Base-by-base conservation (phyloP, 2,888 invertebrate species). In the Aquatica leii region DNA sequence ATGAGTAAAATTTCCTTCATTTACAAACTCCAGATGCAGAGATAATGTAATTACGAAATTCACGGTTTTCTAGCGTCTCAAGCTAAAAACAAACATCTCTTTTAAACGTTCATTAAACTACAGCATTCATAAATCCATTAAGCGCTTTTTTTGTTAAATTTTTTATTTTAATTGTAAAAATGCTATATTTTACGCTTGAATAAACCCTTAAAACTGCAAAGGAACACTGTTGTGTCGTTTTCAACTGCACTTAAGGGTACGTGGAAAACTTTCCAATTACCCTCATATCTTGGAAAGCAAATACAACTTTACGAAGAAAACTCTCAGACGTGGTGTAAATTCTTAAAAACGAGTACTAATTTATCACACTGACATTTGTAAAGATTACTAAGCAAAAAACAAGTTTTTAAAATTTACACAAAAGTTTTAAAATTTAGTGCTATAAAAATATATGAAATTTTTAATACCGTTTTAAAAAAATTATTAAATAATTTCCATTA, bases 41-140 rank as follows among this genome's bases (percentile, higher is more conserved):
- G 61, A 56, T 56, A 62, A 62, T 56, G 43, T 43, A 51, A 62
- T 62, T 62, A 62, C 35, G 31, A 35, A 56, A 35, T 56, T 56
- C 14, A 20, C 51, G 56, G 51, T 46, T 48, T 59, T 46, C 50
- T 55, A 56, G 43, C 55, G 60, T 54, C 18, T 12, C n/a, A 35
- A 46, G 54, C 54, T 60, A 35, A 21, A 34, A 48, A 55, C 53
- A 61, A 60, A 54, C 46, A 41, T 60, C 15, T 54, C 35, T 37
- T 62, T 53, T 50, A 52, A 52, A 58, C 12, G 31, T 43, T 52
- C 41, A 40, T 57, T 57, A 57, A 57, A 50, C 37, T 41, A 51
- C 40, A 24, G 50, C 49, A 49, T 20, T 31, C 15, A 48, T 56
- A 56, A 56, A 49, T 37, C n/a, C 24, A 18, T 50, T 58, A 40